A percentile compares a stretch with the other conserved stretches of the same genome.
phyloP scores from a whole-genome alignment of 1,140 invertebrate species.

The Polypedilum pembai region DNA sequence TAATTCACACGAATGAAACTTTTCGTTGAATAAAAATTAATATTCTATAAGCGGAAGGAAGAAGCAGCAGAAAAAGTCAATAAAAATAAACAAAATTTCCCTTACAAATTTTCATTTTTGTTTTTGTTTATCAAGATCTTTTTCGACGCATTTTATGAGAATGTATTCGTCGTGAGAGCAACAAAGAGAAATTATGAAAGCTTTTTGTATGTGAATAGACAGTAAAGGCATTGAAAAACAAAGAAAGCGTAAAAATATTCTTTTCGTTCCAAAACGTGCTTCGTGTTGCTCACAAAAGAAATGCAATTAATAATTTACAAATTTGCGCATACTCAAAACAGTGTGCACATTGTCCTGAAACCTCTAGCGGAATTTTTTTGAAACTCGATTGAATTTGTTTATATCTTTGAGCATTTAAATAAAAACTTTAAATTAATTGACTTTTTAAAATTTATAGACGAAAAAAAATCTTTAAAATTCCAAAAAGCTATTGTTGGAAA shows the following conservation, averaged over 20 bases:
- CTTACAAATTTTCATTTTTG: not conserved
- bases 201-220: too few relatives aligned
- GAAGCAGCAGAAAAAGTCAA: not conserved
- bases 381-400: too few relatives aligned
- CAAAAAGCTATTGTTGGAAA: not conserved
- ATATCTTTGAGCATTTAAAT: too few relatives aligned
- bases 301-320: conserved; percentile 7
- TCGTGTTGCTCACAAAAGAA: not conserved
- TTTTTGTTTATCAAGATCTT: not conserved
- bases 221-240: not conserved
- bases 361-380: not conserved
- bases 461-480: not conserved
- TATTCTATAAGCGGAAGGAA: not conserved
- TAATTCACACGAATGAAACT: not conserved
- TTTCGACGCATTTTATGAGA: too few relatives aligned
- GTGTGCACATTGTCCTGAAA: not conserved
- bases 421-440: too few relatives aligned
- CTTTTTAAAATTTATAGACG: not conserved
- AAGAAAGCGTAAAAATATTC: not conserved
- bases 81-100: not conserved
- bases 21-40: not conserved
- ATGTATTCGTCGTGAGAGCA: not conserved
- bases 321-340: not conserved
- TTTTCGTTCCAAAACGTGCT: not conserved
- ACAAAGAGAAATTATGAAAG: not conserved